These are phyloP conservation scores for Muscicapa comitata DNA, from an alignment of 2,797 vertebrate species.

Conservation along the genomic window DNA sequence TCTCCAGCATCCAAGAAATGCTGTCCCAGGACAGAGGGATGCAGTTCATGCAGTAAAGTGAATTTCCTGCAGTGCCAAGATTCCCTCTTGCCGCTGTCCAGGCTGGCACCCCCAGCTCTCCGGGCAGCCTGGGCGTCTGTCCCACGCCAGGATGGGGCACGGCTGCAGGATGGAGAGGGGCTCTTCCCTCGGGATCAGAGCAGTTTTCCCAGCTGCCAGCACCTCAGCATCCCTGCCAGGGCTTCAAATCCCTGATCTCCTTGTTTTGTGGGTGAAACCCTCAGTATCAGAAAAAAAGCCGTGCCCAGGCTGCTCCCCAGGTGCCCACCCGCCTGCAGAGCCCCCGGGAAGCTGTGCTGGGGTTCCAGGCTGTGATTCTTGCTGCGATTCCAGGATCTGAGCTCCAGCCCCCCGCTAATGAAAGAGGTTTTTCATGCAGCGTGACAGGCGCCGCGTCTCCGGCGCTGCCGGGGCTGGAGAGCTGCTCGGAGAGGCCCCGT, in stretches of 20 bases:
- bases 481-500: not conserved
- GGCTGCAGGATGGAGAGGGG: not conserved
- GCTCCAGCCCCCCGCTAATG: not conserved
- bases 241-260: not conserved
- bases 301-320: not conserved
- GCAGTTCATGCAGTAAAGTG: not conserved
- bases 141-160: fast-evolving
- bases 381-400: not conserved
- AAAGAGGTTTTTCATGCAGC: constrained; percentile 18
- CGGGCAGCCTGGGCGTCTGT: not conserved
- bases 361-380: not conserved
- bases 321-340: not conserved
- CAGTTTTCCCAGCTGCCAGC: not conserved
- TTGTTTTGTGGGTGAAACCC: not conserved
- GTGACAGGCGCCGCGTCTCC: not conserved
- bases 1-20: fast-evolving
- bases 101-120: not conserved
- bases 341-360: not conserved
- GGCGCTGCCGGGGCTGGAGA: not conserved
- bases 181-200: not conserved
- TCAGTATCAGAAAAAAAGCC: not conserved
- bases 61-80: not conserved
- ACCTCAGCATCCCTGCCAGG: not conserved
- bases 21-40: not conserved
- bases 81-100: not conserved